Evolutionary conservation across 2,113 vertebrate species (phyloP).

Genomic region (Cathartes aura): DNA sequence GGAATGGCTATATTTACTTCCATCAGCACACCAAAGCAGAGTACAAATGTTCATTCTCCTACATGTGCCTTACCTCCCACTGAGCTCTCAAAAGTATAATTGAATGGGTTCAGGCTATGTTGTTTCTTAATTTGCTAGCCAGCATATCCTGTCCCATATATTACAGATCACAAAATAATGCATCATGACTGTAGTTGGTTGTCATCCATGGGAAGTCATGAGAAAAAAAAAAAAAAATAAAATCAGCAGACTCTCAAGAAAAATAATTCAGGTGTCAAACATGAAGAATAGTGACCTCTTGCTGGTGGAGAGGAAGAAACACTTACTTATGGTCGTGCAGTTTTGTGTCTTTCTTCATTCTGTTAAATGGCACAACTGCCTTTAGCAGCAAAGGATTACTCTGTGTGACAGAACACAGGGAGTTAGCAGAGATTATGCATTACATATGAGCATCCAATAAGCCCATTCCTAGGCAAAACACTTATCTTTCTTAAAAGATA

Average conservation of each 20-base stretch:
- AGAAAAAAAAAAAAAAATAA: not conserved
- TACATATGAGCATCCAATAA: not conserved
- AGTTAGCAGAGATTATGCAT: not conserved
- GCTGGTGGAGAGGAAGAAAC: not conserved
- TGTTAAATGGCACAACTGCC: not conserved
- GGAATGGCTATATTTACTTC: not conserved
- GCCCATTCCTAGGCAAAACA: not conserved
- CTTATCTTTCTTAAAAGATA: not conserved
- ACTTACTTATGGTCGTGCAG: accelerated
- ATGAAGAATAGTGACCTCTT: not conserved
- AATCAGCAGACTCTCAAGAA: not conserved
- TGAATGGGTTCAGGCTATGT: not conserved
- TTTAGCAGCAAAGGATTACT: not conserved
- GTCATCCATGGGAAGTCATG: not conserved
- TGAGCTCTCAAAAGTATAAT: not conserved
- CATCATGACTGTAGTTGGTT: not conserved
- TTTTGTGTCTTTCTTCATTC: not conserved
- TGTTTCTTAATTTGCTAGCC: not conserved
- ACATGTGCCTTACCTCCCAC: not conserved
- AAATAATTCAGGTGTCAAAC: not conserved
- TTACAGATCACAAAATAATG: not conserved
- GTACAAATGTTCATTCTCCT: not conserved
- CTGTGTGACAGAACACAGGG: not conserved
- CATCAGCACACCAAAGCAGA: not conserved
- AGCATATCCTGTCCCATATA: not conserved